A percentile compares a stretch with the other conserved stretches of the same genome.
These are phyloP conservation scores for Druceiella hillmani DNA, from an alignment of 2,888 invertebrate genomes.

Conservation along the genomic window DNA sequence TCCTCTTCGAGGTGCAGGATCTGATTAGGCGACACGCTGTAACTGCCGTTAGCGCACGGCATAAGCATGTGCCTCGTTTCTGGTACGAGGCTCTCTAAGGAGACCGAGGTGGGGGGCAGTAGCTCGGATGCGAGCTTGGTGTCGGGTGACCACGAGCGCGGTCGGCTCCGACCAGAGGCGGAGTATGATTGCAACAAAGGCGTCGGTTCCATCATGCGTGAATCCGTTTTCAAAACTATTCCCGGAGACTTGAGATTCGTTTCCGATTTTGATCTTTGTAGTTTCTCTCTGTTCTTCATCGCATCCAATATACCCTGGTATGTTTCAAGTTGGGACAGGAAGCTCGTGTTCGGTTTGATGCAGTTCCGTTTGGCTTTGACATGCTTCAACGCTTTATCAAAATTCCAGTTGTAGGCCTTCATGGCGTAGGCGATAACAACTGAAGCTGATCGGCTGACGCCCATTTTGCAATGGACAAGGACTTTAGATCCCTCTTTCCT, in stretches of 20 bases:
- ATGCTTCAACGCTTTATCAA: conserved; percentile 80
- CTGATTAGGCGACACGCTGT: conserved; percentile 88
- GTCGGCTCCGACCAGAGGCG: conserved; percentile 47
- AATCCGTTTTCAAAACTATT: conserved; percentile 49
- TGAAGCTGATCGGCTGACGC: conserved; percentile 95
- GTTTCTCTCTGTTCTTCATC: conserved; percentile 90
- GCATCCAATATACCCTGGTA: conserved; percentile 96
- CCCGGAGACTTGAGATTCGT: conserved; percentile 78
- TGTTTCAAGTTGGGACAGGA: conserved; percentile 89
- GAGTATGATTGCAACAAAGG: conserved; percentile 55
- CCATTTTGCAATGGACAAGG: conserved; percentile 99
- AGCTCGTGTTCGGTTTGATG: conserved; percentile 94
- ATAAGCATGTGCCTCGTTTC: conserved; percentile 74
- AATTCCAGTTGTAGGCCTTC: conserved; percentile 95
- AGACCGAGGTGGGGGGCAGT: conserved; percentile 59
- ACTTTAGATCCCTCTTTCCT: conserved; percentile 88
- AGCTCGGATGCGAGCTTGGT: conserved; percentile 56
- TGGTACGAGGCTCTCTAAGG: conserved; percentile 61
- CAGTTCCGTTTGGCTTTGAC: conserved; percentile 89
- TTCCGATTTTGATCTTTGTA: conserved; percentile 90
- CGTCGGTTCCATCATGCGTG: conserved; percentile 55
- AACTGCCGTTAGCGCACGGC: conserved; percentile 82
- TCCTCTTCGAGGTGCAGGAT: conserved; percentile 75
- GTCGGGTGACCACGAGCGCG: conserved; percentile 72
- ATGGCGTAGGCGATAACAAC: conserved; percentile 98